These are phyloP conservation scores for Sceloporus tristichus DNA, from an alignment of 2,113 vertebrate genomes.

Conservation along the genomic window DNA sequence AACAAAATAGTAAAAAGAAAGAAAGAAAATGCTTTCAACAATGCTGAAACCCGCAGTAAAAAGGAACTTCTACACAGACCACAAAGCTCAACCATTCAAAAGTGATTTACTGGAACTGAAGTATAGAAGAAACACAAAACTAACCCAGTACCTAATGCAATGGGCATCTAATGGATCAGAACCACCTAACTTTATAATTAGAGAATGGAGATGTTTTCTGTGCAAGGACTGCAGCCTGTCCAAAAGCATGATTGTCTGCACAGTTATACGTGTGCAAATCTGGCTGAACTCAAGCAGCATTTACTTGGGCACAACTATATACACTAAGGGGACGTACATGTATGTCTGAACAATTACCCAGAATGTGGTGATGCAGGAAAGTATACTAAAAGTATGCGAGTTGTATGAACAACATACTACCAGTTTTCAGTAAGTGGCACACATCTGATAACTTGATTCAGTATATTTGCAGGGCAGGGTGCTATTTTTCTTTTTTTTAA, in stretches of 20 bases:
- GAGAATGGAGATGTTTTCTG: not conserved
- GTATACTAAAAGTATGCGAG: not conserved
- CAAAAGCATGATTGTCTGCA: not conserved
- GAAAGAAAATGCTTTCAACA: not conserved
- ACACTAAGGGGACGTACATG: not conserved
- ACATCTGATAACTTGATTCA: not conserved
- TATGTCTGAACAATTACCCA: not conserved
- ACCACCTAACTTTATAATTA: not conserved
- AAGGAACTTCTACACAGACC: slow-evolving; percentile 14
- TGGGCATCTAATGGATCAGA: slow-evolving; percentile 3
- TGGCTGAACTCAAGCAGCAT: not conserved
- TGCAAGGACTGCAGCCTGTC: slow-evolving; percentile 4
- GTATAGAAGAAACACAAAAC: not conserved
- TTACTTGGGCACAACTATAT: not conserved
- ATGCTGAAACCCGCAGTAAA: not conserved
- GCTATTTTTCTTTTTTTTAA: not conserved
- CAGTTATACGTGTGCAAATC: not conserved
- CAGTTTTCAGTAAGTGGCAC: not conserved
- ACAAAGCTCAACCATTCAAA: not conserved
- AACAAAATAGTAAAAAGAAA: not conserved
- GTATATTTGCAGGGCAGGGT: not conserved
- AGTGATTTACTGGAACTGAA: not conserved
- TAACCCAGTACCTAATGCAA: not conserved
- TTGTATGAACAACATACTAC: not conserved
- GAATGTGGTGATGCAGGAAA: not conserved